Evolutionary conservation across 2,797 vertebrate genomes (phyloP).

Genomic region (Betta splendens): DNA sequence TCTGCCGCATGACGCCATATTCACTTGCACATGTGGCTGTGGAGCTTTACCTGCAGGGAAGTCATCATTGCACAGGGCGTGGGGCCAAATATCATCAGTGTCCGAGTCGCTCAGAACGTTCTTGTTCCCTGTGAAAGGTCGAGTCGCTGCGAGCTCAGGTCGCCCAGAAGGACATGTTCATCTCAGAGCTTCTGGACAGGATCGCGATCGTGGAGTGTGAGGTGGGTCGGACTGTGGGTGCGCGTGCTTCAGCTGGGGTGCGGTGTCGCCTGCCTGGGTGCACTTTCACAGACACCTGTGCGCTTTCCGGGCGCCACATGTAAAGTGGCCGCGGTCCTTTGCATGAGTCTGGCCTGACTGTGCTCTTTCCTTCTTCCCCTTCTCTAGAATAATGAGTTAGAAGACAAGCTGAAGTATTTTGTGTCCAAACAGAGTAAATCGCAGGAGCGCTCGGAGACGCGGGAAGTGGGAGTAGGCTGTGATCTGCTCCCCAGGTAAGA

Average conservation of each 20-base stretch:
- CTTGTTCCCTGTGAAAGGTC: constrained; percentile 77
- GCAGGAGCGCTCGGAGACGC: constrained; percentile 84
- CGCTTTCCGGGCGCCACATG: constrained; percentile 33
- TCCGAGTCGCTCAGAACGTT: too few relatives aligned
- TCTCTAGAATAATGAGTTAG: constrained; percentile 96
- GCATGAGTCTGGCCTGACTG: constrained; percentile 75
- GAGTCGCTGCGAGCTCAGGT: constrained; percentile 88
- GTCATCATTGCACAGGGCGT: too few relatives aligned
- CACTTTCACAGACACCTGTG: constrained; percentile 35
- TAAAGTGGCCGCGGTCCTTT: constrained; percentile 48
- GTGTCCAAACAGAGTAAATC: constrained; percentile 86
- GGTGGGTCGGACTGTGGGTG: constrained; percentile 78
- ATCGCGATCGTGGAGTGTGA: constrained; percentile 97
- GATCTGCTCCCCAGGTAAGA: constrained; percentile 90
- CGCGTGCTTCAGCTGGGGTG: background rate
- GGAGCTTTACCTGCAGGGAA: background rate
- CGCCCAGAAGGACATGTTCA: constrained; percentile 94
- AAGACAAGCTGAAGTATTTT: constrained; percentile 96
- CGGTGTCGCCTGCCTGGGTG: constrained; percentile 42
- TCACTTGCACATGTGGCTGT: too few relatives aligned
- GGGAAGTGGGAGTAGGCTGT: constrained; percentile 88
- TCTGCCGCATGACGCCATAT: too few relatives aligned
- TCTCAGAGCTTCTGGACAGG: constrained; percentile 94
- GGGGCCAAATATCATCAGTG: too few relatives aligned
- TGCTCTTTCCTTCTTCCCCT: constrained; percentile 79